Evolutionary conservation across 1,140 invertebrate genomes (phyloP).

Genomic region (Kradibia gibbosae): DNA sequence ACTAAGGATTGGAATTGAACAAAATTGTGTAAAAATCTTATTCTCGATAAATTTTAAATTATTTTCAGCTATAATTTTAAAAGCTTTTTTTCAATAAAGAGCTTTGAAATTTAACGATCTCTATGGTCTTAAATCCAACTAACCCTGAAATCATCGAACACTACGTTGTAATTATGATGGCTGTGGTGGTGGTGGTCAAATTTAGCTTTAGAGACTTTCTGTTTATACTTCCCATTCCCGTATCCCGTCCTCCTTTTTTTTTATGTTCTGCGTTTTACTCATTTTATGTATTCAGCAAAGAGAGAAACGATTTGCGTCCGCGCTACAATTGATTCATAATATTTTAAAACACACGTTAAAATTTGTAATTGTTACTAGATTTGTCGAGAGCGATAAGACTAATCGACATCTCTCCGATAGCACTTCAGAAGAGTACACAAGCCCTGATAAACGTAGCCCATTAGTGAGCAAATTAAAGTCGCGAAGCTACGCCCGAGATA

Average conservation of each 20-base stretch:
- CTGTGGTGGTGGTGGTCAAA: not conserved
- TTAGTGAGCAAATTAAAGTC: not conserved
- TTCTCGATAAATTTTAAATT: not conserved
- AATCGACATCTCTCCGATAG: not conserved
- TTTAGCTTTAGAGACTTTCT: not conserved
- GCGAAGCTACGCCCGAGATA: not conserved
- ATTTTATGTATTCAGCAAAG: not conserved
- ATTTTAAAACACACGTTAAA: too few species aligned
- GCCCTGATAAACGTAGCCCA: not conserved
- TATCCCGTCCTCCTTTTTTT: not conserved
- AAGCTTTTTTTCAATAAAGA: not conserved
- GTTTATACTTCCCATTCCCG: constrained; percentile 19
- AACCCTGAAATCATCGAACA: constrained; percentile 43
- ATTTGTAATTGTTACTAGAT: too few species aligned
- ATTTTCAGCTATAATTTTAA: constrained; percentile 1
- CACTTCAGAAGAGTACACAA: not conserved
- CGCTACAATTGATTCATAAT: too few species aligned
- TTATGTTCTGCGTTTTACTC: not conserved
- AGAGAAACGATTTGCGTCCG: too few species aligned
- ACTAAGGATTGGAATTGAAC: too few species aligned
- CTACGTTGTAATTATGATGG: not conserved
- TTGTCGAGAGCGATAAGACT: not conserved
- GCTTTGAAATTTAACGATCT: constrained; percentile 25
- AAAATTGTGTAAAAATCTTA: constrained; percentile 15
- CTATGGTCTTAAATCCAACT: constrained; percentile 17